Base-by-base conservation (phyloP, 2,888 invertebrate genomes). In the Crocallis elinguaria region DNA sequence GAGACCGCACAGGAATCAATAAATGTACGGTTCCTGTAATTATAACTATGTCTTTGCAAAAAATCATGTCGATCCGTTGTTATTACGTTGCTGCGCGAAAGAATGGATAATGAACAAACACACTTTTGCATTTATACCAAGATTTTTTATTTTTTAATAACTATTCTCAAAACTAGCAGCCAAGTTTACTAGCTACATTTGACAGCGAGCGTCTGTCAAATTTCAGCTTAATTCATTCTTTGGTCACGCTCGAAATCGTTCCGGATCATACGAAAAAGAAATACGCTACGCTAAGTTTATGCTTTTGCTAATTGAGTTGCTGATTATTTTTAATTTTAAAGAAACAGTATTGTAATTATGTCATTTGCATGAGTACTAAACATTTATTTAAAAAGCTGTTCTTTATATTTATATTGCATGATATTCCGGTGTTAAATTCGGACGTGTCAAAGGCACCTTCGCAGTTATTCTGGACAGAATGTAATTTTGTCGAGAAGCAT, bases 391-490 rank as follows among this genome's bases (percentile, higher is more conserved):
- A 5, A n/a, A n/a, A n/a, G n/a, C n/a, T n/a, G n/a, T 11, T 11
- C 9, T 27, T 27, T 4, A 3, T n/a, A 11, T 2, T n/a, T 14
- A 17, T 17, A 12, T 27, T 17, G 25, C 27, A 27, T 44, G 35
- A 33, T 14, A 19, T 23, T 8, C 5, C 23, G 6, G 21, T 11
- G 14, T 43, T 16, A 14, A 4, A 32, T 23, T 43, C 14, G 11
- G 14, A 17, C 43, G 43, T n/a, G 11, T 2, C 36, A 46, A 37
- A 30, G 45, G 37, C 45, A 37, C 45, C 37, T 37, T 37, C 37
- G 35, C 25, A 16, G 25, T 16, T 14, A 8, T 16, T 16, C 8
- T 14, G 16, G 3, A 13, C 12, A 21, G 21, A 3, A 9, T 21
- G 36, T 36, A 36, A 14, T 36, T 11, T 7, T 12, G 36, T 13